These are phyloP conservation scores for Tillus elongatus DNA, from an alignment of 2,888 invertebrate species.

Conservation along the genomic window DNA sequence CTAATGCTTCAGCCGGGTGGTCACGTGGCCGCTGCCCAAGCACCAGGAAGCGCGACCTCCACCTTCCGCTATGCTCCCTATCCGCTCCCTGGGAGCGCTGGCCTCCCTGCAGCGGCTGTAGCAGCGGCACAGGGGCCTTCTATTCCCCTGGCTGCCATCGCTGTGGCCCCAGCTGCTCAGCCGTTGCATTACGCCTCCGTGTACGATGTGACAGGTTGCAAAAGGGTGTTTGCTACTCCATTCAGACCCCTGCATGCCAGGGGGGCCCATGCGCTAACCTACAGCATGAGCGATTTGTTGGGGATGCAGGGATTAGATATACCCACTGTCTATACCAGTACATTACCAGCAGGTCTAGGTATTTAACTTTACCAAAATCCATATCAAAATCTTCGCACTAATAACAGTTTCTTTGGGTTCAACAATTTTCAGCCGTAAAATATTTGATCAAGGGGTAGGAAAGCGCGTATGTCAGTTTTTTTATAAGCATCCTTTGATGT, in stretches of 20 bases:
- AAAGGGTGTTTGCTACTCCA: conserved; percentile 52
- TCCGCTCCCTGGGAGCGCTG: conserved; percentile 47
- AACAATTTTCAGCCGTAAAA: too few species aligned
- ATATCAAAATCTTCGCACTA: too few species aligned
- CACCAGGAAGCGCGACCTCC: conserved; percentile 40
- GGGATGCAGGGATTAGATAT: conserved; percentile 61
- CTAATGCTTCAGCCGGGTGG: conserved; percentile 66
- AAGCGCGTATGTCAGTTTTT: too few species aligned
- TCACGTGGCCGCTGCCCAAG: conserved; percentile 40
- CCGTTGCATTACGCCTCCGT: conserved; percentile 41
- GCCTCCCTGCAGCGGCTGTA: conserved; percentile 26
- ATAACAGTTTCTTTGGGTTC: too few species aligned
- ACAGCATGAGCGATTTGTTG: conserved; percentile 62
- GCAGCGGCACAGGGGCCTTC: conserved; percentile 28
- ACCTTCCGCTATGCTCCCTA: conserved; percentile 53
- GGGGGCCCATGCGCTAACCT: conserved; percentile 51
- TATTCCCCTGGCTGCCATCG: conserved; percentile 35
- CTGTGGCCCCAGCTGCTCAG: conserved; percentile 34
- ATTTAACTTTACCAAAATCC: too few species aligned
- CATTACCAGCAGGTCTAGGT: conserved; percentile 59
- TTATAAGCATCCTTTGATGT: too few species aligned
- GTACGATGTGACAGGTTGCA: conserved; percentile 47
- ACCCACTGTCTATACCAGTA: conserved; percentile 62
- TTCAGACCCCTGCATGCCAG: conserved; percentile 43
- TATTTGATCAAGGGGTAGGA: too few species aligned